These are phyloP conservation scores for Phataginus tricuspis DNA, from an alignment of 2,797 vertebrate genomes.

Conservation along the genomic window DNA sequence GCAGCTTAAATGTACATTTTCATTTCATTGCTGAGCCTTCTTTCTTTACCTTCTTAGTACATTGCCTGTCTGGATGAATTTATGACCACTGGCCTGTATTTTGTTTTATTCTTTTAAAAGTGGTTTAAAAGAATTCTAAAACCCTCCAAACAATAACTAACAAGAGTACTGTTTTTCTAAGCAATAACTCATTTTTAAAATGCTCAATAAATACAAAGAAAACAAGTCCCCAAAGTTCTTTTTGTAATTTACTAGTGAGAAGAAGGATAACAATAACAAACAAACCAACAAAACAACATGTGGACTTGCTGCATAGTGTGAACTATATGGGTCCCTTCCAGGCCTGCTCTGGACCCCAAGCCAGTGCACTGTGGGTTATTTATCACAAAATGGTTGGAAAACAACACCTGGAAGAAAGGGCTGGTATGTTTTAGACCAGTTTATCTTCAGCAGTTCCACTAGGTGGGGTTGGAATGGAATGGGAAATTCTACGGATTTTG, in stretches of 20 bases:
- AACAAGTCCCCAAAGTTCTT: conserved; percentile 45
- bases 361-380: not conserved
- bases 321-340: not conserved
- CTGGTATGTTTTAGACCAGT: not conserved
- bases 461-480: not conserved
- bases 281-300: not conserved
- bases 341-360: not conserved
- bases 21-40: not conserved
- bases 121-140: conserved; percentile 73
- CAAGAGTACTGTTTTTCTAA: conserved; percentile 54
- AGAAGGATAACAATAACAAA: not conserved
- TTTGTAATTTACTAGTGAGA: conserved; percentile 1
- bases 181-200: conserved; percentile 74
- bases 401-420: conserved; percentile 10
- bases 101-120: conserved; percentile 64
- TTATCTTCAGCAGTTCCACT: conserved; percentile 32
- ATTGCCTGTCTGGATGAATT: conserved; percentile 55
- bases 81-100: conserved; percentile 51
- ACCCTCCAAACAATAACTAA: conserved; percentile 68
- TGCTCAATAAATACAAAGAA: conserved; percentile 70
- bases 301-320: not conserved
- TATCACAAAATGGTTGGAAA: conserved; percentile 11
- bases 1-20: not conserved
- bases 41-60: conserved; percentile 28
- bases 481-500: not conserved